Percentiles rank a stretch among this genome's conserved stretches.
Conservation (phyloP, 2,113 vertebrate species). For the Noctilio leporinus region DNA sequence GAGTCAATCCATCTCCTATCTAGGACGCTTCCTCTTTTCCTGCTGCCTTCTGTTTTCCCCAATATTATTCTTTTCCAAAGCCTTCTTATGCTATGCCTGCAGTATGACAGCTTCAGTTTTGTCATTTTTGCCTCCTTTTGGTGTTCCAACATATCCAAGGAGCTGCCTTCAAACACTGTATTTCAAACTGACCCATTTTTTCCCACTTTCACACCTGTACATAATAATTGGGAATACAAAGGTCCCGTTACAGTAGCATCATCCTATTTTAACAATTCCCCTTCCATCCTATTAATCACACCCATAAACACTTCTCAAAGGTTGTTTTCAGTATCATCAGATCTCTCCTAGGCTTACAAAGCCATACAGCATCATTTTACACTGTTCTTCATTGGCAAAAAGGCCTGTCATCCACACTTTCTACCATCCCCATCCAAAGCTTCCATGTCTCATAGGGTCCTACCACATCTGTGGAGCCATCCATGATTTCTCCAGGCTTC, state of each 20-base stretch:
- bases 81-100: not conserved
- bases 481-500: not conserved
- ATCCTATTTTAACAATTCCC: not conserved
- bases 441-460: not conserved
- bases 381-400: not conserved
- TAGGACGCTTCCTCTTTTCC: not conserved
- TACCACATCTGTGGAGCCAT: not conserved
- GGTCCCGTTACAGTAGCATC: not conserved
- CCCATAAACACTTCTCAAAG: not conserved
- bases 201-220: not conserved
- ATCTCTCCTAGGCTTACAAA: not conserved
- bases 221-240: not conserved
- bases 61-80: not conserved
- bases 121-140: not conserved
- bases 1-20: not conserved
- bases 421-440: not conserved
- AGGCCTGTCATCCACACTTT: not conserved
- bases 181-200: not conserved
- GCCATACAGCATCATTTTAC: not conserved
- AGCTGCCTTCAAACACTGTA: not conserved
- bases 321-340: not conserved
- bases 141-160: not conserved
- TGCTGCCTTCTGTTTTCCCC: not conserved
- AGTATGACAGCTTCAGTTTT: not conserved
- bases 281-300: not conserved